Evolutionary conservation across 2,797 vertebrate genomes (phyloP), one percentile per base, ranked within the genome.

Genomic region (Amazona ochrocephala): DNA sequence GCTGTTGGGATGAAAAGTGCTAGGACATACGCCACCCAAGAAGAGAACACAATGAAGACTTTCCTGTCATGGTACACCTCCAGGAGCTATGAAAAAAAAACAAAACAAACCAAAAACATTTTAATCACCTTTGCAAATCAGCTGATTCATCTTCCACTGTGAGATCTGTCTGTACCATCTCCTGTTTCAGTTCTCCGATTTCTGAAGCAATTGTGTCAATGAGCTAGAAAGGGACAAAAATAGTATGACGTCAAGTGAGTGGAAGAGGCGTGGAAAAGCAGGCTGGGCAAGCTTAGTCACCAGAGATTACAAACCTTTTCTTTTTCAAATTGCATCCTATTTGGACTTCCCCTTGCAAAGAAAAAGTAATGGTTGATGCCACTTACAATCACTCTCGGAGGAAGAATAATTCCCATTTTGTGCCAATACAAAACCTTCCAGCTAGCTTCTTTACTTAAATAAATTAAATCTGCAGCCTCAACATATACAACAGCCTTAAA

Each of bases 151-250:
- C 97, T 64, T 98, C 98, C 91, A 95, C 76, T 64, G 96, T 72
- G 66, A 97, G 97, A 94, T 98, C 97, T 41, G 98, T 98, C 97
- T 98, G 98, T 74, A 99, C 98, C 99, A 99, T 99, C 98, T 99
- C 99, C 92, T 98, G 99, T 96, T 99, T 99, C 97, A 99, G 97
- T 96, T 99, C 98, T 89, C 98, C 98, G 53, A 99, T 98, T 98
- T 99, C 99, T 64, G 97, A 98, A 45, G 98, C 99, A 87, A 99
- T 99, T 14, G 98, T 98, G 98, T 99, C 98, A 97, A 99, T 98
- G 96, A 99, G 98, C 99, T 99, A 97, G 93, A 95, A 96, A 95
- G 95, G 97, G 94, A 98, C 95, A 97, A 97, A 97, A 97, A 96
- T 26, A 95, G 92, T 45, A 89, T 97, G 97, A 98, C 87, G 89